Percentiles rank a stretch among this genome's conserved stretches.
Evolutionary conservation across 2,888 invertebrate species (phyloP).

Genomic region (Fragum fragum): DNA sequence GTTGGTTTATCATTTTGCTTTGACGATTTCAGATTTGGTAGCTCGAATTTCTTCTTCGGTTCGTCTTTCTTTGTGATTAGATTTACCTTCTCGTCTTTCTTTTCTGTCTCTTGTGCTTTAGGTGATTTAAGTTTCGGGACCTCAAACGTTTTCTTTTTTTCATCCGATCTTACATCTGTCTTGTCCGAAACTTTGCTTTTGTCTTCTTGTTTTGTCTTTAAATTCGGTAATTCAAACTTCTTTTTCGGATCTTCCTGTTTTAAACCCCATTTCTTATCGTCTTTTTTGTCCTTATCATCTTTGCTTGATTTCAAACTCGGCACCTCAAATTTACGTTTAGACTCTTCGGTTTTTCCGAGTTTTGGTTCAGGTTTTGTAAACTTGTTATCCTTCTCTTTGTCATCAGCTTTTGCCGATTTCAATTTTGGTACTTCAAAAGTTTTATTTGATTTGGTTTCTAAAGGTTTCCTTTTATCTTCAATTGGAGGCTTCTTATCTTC

Average conservation of each 20-base stretch:
- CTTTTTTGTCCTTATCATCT: conserved; percentile 33
- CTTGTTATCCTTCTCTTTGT: conserved; percentile 31
- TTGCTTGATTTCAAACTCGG: conserved; percentile 23
- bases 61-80: conserved; percentile 20
- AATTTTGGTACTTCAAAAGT: conserved; percentile 36
- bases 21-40: conserved; percentile 22
- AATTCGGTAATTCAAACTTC: conserved; percentile 34
- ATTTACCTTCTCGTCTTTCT: conserved; percentile 12
- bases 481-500: not conserved
- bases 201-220: conserved; percentile 44
- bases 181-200: conserved; percentile 25
- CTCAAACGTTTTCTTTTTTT: conserved; percentile 41
- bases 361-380: conserved; percentile 29
- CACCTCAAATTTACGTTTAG: conserved; percentile 44
- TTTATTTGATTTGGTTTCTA: conserved; percentile 32
- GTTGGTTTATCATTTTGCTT: conserved; percentile 15
- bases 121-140: conserved; percentile 42
- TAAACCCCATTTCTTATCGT: conserved; percentile 1
- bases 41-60: conserved; percentile 29
- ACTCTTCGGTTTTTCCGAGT: conserved; percentile 32
- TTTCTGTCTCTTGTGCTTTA: conserved; percentile 16
- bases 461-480: conserved; percentile 12
- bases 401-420: conserved; percentile 32
- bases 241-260: conserved; percentile 10
- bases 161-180: conserved; percentile 15